Conservation (phyloP, 2,113 vertebrate species). For the Calidris pugnax region DNA sequence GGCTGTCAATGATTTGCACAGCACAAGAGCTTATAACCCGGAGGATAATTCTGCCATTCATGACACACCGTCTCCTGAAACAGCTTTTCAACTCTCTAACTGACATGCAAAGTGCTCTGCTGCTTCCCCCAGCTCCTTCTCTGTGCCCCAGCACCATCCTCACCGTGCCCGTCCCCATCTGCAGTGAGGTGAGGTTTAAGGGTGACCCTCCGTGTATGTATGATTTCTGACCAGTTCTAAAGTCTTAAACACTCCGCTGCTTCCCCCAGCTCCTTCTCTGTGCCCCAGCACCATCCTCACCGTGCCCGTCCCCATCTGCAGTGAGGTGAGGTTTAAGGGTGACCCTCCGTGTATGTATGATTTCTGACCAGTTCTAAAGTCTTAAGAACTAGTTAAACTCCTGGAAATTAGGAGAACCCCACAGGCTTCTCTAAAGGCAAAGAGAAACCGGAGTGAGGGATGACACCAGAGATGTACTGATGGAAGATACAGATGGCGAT, state of each 20-base stretch:
- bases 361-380: background rate
- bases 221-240: background rate
- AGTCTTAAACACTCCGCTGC: too few species aligned
- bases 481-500: background rate
- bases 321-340: fast-evolving
- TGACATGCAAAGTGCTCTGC: fast-evolving
- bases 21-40: background rate
- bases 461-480: background rate
- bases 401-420: background rate
- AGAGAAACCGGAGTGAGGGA: background rate
- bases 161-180: fast-evolving
- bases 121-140: background rate
- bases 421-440: background rate
- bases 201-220: fast-evolving
- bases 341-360: fast-evolving
- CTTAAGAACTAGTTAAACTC: background rate
- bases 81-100: background rate
- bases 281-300: fast-evolving
- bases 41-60: background rate
- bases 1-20: background rate
- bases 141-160: fast-evolving
- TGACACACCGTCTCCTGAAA: background rate
- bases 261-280: background rate
- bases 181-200: fast-evolving
- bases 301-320: fast-evolving